phyloP scores from a whole-genome alignment of 2,797 vertebrate species.

The Sebastolobus altivelis region DNA sequence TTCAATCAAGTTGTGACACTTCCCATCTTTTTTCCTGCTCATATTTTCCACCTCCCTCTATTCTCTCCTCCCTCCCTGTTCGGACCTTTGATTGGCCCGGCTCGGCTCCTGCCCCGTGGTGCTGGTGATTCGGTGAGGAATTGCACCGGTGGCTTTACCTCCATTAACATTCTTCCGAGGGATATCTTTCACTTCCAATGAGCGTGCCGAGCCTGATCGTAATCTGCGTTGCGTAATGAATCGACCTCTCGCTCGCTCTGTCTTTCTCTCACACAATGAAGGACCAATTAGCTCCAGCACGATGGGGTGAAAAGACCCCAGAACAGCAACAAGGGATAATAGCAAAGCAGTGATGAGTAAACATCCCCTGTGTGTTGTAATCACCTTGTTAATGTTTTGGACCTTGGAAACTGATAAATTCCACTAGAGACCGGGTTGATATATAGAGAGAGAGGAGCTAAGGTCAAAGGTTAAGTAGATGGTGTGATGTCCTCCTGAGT shows the following conservation, averaged over 20 bases:
- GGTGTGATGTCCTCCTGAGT: neutral
- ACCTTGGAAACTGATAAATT: neutral
- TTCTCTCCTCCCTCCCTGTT: constrained; percentile 21
- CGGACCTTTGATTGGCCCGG: constrained; percentile 27
- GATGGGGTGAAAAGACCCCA: constrained; percentile 12
- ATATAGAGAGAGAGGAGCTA: neutral
- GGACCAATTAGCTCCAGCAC: constrained; percentile 39
- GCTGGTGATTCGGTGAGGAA: constrained; percentile 59
- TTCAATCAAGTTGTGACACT: constrained; percentile 9
- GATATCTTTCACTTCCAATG: constrained; percentile 79
- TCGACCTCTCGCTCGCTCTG: constrained; percentile 30
- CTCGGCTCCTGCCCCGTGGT: constrained; percentile 39
- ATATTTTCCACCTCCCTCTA: neutral
- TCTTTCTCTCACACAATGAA: constrained; percentile 29
- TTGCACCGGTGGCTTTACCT: constrained; percentile 50
- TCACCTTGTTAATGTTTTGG: constrained; percentile 30
- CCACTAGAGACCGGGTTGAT: neutral
- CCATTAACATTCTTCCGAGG: constrained; percentile 80
- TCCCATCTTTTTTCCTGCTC: neutral
- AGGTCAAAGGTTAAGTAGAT: constrained; percentile 20
- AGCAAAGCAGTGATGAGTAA: neutral
- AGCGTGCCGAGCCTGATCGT: constrained; percentile 58
- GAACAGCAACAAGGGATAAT: constrained; percentile 9
- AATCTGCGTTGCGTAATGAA: constrained; percentile 78
- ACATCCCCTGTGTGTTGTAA: neutral